phyloP scores from a whole-genome alignment of 2,797 vertebrate species.

The Gallinago solitaria region DNA sequence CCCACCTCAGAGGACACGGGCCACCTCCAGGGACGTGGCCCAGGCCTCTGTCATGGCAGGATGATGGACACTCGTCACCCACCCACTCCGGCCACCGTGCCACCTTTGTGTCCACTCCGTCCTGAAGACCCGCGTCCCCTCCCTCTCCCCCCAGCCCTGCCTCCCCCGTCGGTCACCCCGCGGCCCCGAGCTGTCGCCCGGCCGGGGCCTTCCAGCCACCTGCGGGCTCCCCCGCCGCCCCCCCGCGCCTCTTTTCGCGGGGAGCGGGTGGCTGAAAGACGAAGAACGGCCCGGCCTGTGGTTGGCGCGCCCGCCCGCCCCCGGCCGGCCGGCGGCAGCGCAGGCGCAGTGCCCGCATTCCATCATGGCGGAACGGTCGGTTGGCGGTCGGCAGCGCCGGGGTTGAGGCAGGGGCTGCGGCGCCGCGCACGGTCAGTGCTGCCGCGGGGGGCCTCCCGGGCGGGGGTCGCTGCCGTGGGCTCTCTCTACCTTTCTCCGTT shows the following conservation, averaged over 20 bases:
- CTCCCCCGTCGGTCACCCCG: neutral
- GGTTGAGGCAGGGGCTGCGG: neutral
- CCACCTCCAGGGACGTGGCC: neutral
- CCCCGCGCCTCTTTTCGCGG: neutral
- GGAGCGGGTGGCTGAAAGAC: neutral
- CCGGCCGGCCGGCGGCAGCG: neutral
- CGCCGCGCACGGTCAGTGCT: neutral
- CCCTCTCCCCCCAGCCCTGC: no score
- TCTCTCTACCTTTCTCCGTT: neutral
- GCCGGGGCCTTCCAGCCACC: neutral
- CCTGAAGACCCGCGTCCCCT: neutral
- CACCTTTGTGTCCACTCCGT: neutral
- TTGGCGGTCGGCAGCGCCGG: slow-evolving; percentile 28
- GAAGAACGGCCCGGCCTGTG: neutral
- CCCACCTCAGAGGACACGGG: neutral
- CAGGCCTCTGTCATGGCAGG: neutral
- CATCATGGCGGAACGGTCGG: slow-evolving; percentile 63
- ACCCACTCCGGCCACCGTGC: neutral
- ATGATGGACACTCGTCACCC: neutral
- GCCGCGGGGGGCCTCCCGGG: neutral
- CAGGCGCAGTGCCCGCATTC: slow-evolving; percentile 61
- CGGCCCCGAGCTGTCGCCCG: no score
- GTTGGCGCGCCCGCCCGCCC: neutral
- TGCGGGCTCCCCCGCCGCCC: neutral
- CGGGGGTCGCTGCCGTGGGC: neutral